A percentile compares a stretch with the other conserved stretches of the same genome.
Evolutionary conservation across 2,888 invertebrate species (phyloP).

Genomic region (Pseudolycoriella hygida): DNA sequence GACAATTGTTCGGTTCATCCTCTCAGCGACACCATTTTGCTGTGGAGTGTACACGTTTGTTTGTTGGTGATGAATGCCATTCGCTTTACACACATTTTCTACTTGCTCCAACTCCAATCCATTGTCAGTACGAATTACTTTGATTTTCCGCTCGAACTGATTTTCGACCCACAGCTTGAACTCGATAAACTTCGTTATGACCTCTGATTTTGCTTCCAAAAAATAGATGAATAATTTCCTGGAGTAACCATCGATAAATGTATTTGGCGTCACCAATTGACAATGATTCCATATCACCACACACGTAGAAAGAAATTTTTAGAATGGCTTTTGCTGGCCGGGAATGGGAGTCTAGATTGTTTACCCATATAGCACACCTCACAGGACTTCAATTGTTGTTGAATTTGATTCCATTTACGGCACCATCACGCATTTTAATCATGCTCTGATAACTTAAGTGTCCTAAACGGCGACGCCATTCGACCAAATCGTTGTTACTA

Average conservation of each 20-base stretch:
- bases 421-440: constrained; percentile 6
- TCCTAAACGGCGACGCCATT: constrained; percentile 12
- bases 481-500: not conserved
- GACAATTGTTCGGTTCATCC: constrained; percentile 14
- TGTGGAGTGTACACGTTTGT: constrained; percentile 18
- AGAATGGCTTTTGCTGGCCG: constrained; percentile 9
- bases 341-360: constrained; percentile 11
- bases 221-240: constrained; percentile 16
- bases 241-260: constrained; percentile 20
- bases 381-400: constrained; percentile 8
- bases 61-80: constrained; percentile 18
- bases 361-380: constrained; percentile 12
- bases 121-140: constrained; percentile 14
- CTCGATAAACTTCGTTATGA: constrained; percentile 13
- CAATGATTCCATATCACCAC: constrained; percentile 19
- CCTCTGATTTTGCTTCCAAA: constrained; percentile 19
- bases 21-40: constrained; percentile 19
- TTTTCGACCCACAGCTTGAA: constrained; percentile 16
- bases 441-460: constrained; percentile 10
- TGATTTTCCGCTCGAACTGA: constrained; percentile 13
- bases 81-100: constrained; percentile 9
- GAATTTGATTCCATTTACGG: constrained; percentile 3
- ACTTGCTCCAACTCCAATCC: constrained; percentile 14
- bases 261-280: constrained; percentile 20
- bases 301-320: constrained; percentile 17